Conservation (phyloP, 2,888 invertebrate species). For the Cheilosia urbana region DNA sequence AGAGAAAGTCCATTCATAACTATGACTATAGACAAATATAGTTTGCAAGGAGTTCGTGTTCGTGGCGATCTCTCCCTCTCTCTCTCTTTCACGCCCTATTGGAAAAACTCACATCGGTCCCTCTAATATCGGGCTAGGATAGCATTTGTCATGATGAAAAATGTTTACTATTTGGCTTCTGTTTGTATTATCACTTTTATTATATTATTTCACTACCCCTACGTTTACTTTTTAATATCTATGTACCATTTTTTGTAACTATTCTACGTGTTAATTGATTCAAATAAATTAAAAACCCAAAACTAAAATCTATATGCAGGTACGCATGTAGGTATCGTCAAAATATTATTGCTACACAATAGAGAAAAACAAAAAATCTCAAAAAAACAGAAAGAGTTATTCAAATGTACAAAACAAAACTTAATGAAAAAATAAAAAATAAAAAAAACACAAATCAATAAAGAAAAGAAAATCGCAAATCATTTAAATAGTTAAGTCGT, state of each 20-base stretch:
- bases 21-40: no score
- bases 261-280: neutral
- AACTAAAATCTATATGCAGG: neutral
- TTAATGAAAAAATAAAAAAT: constrained; percentile 27
- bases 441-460: constrained; percentile 53
- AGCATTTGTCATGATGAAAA: no score
- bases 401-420: constrained; percentile 36
- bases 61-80: no score
- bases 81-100: no score
- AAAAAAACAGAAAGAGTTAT: constrained; percentile 28
- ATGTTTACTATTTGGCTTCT: no score
- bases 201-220: neutral
- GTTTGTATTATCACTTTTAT: no score
- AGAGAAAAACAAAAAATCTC: neutral
- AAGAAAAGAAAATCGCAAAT: constrained; percentile 57
- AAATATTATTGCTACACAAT: neutral
- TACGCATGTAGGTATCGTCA: neutral
- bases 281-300: neutral
- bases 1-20: no score
- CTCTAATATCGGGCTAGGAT: no score
- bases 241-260: neutral
- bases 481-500: constrained; percentile 63
- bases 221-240: neutral
- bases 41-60: no score
- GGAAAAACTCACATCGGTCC: no score